phyloP scores from a whole-genome alignment of 2,113 vertebrate species.

The Uropsilus gracilis region DNA sequence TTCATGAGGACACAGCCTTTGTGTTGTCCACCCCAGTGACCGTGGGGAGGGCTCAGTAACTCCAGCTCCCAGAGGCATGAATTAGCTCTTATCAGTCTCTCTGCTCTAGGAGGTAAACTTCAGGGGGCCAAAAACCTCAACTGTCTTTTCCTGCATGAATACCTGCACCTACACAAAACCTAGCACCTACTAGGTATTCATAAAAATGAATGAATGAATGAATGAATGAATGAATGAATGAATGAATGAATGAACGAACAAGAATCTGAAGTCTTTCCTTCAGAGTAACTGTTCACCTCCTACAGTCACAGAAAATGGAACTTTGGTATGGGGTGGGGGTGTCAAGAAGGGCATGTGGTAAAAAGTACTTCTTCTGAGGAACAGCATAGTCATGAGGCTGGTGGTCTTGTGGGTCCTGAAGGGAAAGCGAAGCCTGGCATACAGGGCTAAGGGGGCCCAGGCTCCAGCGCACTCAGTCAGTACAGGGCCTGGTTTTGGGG shows the following conservation, averaged over 20 bases:
- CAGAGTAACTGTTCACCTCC: not conserved
- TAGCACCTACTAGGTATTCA: not conserved
- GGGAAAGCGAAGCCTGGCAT: not conserved
- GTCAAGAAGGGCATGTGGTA: no score
- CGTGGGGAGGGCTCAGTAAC: not conserved
- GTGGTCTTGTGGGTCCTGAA: not conserved
- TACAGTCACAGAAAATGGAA: not conserved
- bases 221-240: not conserved
- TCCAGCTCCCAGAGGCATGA: not conserved
- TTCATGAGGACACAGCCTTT: not conserved
- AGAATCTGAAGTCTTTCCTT: not conserved
- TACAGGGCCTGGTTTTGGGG: not conserved
- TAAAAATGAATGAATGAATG: not conserved
- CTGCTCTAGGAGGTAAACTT: not conserved
- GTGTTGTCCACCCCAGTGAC: not conserved
- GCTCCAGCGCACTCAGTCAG: not conserved
- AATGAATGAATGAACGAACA: not conserved
- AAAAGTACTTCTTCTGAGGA: no score
- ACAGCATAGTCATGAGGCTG: no score
- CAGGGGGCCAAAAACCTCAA: not conserved
- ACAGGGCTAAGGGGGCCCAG: rapidly evolving
- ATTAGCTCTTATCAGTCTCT: not conserved
- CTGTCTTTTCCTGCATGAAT: not conserved
- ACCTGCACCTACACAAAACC: not conserved
- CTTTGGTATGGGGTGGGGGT: rapidly evolving